Evolutionary conservation across 2,888 invertebrate genomes (phyloP).

Genomic region (Scaptomyza reducta): DNA sequence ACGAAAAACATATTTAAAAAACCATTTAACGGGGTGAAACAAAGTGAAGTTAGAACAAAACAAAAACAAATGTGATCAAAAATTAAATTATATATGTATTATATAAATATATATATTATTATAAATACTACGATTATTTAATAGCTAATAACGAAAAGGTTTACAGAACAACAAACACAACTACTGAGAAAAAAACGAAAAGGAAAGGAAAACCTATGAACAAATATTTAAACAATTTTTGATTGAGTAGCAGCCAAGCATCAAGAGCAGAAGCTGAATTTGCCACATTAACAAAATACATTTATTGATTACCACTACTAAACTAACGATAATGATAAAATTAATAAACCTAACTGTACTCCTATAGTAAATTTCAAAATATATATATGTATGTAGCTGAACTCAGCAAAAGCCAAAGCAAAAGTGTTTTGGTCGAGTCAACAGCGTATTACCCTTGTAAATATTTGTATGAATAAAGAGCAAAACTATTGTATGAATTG

Average conservation of each 20-base stretch:
- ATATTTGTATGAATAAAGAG: constrained; percentile 66
- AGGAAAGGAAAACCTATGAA: constrained; percentile 1
- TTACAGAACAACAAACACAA: constrained; percentile 45
- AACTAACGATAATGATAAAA: constrained; percentile 38
- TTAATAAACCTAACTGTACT: constrained; percentile 51
- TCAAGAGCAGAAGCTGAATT: constrained; percentile 29
- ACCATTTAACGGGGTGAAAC: constrained; percentile 34
- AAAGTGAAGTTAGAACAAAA: constrained; percentile 39
- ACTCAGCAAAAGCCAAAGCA: constrained; percentile 17
- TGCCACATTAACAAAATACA: constrained; percentile 34
- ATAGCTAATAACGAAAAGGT: constrained; percentile 42
- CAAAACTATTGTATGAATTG: constrained; percentile 45
- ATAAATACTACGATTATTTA: constrained; percentile 62
- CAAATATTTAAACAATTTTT: constrained; percentile 50
- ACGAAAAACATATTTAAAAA: constrained; percentile 42
- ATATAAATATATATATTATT: constrained; percentile 27
- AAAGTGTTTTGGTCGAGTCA: constrained; percentile 10
- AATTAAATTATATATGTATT: constrained; percentile 59
- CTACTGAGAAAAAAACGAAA: constrained; percentile 15
- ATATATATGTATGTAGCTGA: constrained; percentile 18
- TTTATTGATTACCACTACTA: constrained; percentile 43
- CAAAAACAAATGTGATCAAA: constrained; percentile 75
- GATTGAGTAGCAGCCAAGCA: constrained; percentile 27
- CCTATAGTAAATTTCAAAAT: constrained; percentile 46
- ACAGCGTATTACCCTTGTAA: constrained; percentile 51